Conservation (phyloP, 2,888 invertebrate genomes). For the Augiades crinisus region DNA sequence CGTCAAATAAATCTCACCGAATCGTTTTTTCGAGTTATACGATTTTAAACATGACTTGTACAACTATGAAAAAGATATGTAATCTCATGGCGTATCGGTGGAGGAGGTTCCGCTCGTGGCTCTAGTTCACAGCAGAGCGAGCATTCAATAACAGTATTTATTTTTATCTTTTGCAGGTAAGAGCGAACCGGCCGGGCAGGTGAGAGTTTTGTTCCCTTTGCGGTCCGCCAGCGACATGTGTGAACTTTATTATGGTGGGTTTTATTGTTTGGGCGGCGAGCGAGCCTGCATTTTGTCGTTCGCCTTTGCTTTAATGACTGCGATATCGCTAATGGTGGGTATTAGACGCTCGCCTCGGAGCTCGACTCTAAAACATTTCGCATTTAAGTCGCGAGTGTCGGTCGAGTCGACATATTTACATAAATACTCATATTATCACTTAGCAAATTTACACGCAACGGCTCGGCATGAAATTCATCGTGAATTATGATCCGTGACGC, state of each 20-base stretch:
- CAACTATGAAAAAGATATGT: slow-evolving; percentile 18
- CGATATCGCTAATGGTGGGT: slow-evolving; percentile 36
- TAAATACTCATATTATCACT: slow-evolving; percentile 50
- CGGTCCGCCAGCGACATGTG: slow-evolving; percentile 52
- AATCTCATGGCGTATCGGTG: slow-evolving; percentile 15
- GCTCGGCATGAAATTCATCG: slow-evolving; percentile 48
- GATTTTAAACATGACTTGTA: slow-evolving; percentile 32
- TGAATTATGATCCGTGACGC: slow-evolving; percentile 51
- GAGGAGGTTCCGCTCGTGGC: slow-evolving; percentile 19
- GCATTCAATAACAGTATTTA: slow-evolving; percentile 48
- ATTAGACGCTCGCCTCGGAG: slow-evolving; percentile 27
- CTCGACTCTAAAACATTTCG: not conserved
- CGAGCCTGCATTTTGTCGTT: slow-evolving; percentile 40
- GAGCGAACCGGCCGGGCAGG: slow-evolving; percentile 51
- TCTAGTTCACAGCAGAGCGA: slow-evolving; percentile 11
- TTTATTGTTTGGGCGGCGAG: slow-evolving; percentile 53
- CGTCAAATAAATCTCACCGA: slow-evolving; percentile 36
- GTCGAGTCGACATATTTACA: slow-evolving; percentile 39
- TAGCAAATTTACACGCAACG: slow-evolving; percentile 55
- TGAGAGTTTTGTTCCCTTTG: slow-evolving; percentile 63
- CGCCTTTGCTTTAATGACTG: slow-evolving; percentile 43
- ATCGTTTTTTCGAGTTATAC: slow-evolving; percentile 33
- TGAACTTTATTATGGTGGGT: slow-evolving; percentile 65
- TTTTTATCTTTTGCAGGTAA: slow-evolving; percentile 68
- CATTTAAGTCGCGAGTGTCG: slow-evolving; percentile 2